Base-by-base conservation (phyloP, 2,113 vertebrate species). In the Calypte anna region DNA sequence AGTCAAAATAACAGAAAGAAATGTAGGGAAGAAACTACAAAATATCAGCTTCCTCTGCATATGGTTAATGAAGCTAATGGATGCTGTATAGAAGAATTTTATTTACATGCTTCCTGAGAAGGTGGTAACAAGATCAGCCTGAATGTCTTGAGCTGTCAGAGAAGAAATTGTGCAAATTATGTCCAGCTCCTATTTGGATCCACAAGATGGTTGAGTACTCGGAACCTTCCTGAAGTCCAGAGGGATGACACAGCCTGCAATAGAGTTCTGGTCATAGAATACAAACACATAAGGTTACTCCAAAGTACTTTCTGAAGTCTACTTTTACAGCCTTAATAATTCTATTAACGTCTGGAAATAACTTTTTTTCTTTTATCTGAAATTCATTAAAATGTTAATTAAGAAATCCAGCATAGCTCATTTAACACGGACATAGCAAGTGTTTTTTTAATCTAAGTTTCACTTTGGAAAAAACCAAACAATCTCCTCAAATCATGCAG, bases 371-470 rank as follows among this genome's bases (percentile, higher is more conserved):
- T 83, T 76, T 33, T 38, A 61, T 25, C n/a, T 91, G 76, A 89
- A 90, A 85, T 83, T 94, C 43, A 83, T 78, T 94, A 75, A 85
- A n/a, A 54, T 43, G 12, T 51, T 92, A 90, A 96, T 94, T 93
- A 96, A 74, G 31, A 91, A 93, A 93, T 74, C 21, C 83, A 96
- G 40, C 20, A 74, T 12, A 89, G 40, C 16, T 77, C 38, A 93
- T 94, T 88, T 94, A 95, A 73, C 7, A 20, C 91, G 33, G 68
- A 78, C 38, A 46, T 6, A 86, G 14, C 24, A 88, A 82, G 73
- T 66, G 27, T 48, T 59, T 74, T 82, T 88, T 94, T 90, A 92
- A 44, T 94, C 64, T 62, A 72, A 82, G 66, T 86, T 95, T 96
- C 61, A 95, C 55, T 43, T 85, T 88, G 28, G 31, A 31, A n/a